phyloP scores from a whole-genome alignment of 2,113 vertebrate species.

The Formicarius rufipectus region DNA sequence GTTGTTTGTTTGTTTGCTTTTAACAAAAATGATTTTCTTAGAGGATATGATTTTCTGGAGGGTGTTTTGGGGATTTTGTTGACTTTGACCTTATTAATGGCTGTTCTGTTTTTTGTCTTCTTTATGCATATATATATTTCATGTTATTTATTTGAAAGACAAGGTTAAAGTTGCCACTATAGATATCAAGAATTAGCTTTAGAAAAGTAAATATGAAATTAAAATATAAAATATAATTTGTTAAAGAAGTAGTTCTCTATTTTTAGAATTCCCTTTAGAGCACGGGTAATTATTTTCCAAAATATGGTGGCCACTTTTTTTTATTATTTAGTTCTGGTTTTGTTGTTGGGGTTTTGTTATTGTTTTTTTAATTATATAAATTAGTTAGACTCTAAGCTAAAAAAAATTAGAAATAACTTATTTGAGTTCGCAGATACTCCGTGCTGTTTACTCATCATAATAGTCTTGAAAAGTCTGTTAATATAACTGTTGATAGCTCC shows the following conservation, averaged over 20 bases:
- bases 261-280: background rate
- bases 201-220: background rate
- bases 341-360: background rate
- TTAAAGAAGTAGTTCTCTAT: background rate
- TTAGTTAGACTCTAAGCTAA: background rate
- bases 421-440: background rate
- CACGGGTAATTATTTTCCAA: background rate
- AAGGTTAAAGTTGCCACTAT: background rate
- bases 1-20: background rate
- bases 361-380: background rate
- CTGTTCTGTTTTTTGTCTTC: background rate
- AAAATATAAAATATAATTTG: background rate
- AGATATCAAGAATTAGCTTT: background rate
- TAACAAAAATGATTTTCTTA: background rate
- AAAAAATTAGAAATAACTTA: background rate
- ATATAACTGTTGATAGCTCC: background rate
- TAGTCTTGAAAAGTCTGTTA: background rate
- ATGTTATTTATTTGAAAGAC: background rate
- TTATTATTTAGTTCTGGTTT: background rate
- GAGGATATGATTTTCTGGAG: background rate
- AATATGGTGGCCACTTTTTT: background rate
- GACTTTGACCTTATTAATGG: background rate
- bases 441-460: background rate
- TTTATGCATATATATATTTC: fast-evolving
- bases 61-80: background rate